phyloP scores from a whole-genome alignment of 2,797 vertebrate genomes.

The Darevskia nairensis region DNA sequence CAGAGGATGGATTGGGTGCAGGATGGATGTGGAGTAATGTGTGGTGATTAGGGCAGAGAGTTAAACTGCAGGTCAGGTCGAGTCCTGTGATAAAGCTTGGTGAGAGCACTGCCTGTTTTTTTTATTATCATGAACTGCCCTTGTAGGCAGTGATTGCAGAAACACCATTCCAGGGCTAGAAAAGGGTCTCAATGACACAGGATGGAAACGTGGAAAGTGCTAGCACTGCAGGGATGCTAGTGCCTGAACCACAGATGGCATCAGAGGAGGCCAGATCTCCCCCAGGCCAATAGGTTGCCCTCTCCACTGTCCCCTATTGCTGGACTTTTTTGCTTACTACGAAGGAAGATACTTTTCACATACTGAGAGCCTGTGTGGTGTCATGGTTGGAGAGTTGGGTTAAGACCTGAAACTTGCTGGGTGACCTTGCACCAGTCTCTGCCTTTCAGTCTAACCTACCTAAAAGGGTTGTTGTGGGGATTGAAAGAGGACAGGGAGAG shows the following conservation, averaged over 20 bases:
- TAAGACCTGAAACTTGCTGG: too few relatives aligned
- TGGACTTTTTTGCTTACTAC: neutral
- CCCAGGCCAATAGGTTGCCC: neutral
- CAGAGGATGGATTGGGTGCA: neutral
- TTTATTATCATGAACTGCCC: neutral
- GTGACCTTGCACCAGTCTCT: too few relatives aligned
- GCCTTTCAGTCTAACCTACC: too few relatives aligned
- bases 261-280: neutral
- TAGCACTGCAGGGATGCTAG: neutral
- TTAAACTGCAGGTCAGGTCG: neutral
- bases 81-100: neutral
- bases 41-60: neutral
- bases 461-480: too few relatives aligned
- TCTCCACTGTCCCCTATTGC: neutral
- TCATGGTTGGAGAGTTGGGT: too few relatives aligned
- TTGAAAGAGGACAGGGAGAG: too few relatives aligned
- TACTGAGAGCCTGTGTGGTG: neutral
- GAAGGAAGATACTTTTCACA: neutral
- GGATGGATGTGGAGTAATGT: neutral
- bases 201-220: neutral
- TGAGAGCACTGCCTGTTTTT: neutral
- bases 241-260: neutral
- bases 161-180: neutral
- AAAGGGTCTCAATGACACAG: neutral
- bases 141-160: neutral